Base-by-base conservation (phyloP, 2,888 invertebrate species). In the Idaea straminata region DNA sequence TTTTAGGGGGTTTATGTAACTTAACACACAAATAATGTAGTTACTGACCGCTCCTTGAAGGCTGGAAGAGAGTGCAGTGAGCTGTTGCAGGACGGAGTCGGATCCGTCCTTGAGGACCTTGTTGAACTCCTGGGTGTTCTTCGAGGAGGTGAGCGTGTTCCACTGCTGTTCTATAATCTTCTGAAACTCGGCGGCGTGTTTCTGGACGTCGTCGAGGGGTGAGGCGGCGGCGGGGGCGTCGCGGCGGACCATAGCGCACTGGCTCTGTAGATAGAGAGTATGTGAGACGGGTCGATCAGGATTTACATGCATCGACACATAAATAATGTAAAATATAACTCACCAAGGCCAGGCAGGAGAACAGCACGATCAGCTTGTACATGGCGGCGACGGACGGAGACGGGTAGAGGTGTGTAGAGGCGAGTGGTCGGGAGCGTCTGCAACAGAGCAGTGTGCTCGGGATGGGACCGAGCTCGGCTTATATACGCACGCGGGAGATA, bases 301-400 rank as follows among this genome's bases (percentile, higher is more conserved):
- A 15, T 34, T 15, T 35, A 36, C 15, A 34, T 35, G 58, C 60
- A 15, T 59, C n/a, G 63, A 61, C n/a, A 25, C 38, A 34, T 10
- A 58, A n/a, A 7, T 36, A 15, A n/a, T 5, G 57, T 47, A 7
- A 36, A 16, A 35, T 13, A 5, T 35, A 70, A 88, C 91, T 89
- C 76, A 91, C 91, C 78, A 90, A 72, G 60, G 88, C 90, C 77
- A 90, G 66, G 81, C 85, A 86, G 76, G 86, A 87, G 74, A 87
- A 68, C 63, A 88, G 69, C n/a, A 87, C 69, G 72, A 86, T 63
- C 72, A 86, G 77, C 76, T 85, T 88, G 77, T 36, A 36, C 36
- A 36, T 36, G 36, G 77, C 78, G 72, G 83, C 80, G 87, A 88
- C 90, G 68, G 74, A 80, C 25, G 25, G 76, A 63, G 64, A 69